A percentile compares a stretch with the other conserved stretches of the same genome.
These are phyloP conservation scores for Micronycteris hirsuta DNA, from an alignment of 2,113 vertebrate genomes.

Conservation along the genomic window DNA sequence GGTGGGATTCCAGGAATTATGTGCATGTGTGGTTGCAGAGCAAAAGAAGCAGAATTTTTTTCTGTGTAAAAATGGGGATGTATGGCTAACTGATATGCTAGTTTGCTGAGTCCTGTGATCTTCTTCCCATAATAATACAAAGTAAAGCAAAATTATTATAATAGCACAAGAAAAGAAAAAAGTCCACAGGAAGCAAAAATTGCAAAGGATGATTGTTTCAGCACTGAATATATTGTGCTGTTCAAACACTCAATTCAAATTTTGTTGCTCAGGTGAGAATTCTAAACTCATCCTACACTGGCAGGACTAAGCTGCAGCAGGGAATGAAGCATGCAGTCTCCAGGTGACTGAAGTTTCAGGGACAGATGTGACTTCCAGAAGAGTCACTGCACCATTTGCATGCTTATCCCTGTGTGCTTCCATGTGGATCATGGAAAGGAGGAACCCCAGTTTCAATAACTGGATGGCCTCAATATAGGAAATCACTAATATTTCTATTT, in stretches of 20 bases:
- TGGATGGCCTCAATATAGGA: neutral
- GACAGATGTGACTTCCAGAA: conserved; percentile 58
- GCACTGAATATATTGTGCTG: neutral
- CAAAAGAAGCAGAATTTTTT: conserved; percentile 13
- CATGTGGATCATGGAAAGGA: neutral
- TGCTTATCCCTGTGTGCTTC: neutral
- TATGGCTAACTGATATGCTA: neutral
- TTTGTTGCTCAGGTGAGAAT: conserved; percentile 29
- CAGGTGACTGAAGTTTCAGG: conserved; percentile 75
- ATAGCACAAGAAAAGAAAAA: neutral
- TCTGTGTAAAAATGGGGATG: neutral
- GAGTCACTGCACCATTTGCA: conserved; percentile 63
- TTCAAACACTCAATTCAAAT: conserved; percentile 22
- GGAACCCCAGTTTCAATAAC: neutral
- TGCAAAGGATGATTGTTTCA: neutral
- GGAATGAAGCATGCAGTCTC: conserved; percentile 66
- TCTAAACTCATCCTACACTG: conserved; percentile 38
- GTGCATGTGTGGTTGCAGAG: neutral
- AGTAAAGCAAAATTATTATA: neutral
- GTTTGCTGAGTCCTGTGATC: neutral
- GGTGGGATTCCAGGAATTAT: conserved; percentile 49
- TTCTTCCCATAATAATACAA: neutral
- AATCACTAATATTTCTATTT: neutral
- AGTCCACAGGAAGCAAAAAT: neutral
- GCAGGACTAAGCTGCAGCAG: conserved; percentile 35